Conservation (phyloP, 2,888 invertebrate species). For the Watsonalla binaria region DNA sequence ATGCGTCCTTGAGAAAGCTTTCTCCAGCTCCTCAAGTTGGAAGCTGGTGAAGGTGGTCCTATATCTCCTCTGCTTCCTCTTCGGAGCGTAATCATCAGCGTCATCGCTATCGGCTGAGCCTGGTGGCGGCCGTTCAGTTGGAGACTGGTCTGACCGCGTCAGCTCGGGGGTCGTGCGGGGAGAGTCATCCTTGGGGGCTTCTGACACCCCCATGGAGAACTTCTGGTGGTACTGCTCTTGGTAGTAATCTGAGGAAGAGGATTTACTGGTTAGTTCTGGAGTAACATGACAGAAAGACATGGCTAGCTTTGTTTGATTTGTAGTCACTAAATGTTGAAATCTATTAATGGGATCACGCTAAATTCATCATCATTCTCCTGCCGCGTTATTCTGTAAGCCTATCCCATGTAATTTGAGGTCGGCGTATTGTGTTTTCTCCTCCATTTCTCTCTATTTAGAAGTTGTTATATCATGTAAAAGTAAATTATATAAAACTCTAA, state of each 20-base stretch:
- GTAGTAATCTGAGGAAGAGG: constrained; percentile 60
- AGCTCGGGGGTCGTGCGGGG: constrained; percentile 69
- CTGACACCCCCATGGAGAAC: constrained; percentile 65
- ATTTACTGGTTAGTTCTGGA: constrained; percentile 1
- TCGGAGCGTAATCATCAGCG: constrained; percentile 89
- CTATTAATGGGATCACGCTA: no score
- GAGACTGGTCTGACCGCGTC: constrained; percentile 59
- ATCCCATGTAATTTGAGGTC: no score
- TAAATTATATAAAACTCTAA: no score
- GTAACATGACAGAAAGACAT: no score
- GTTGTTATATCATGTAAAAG: no score
- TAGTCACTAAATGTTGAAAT: no score
- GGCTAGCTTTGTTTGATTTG: no score
- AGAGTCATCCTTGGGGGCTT: constrained; percentile 59
- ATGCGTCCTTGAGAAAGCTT: constrained; percentile 97
- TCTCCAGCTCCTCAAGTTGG: constrained; percentile 96
- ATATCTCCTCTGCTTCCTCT: constrained; percentile 93
- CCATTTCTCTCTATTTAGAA: no score
- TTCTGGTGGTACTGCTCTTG: constrained; percentile 59
- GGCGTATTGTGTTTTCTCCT: no score
- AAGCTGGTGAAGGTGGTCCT: constrained; percentile 97
- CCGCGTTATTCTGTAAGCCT: no score
- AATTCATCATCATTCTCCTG: no score
- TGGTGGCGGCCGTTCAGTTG: constrained; percentile 71
- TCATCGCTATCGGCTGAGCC: constrained; percentile 82